A percentile compares a stretch with the other conserved stretches of the same genome.
Evolutionary conservation across 2,888 invertebrate genomes (phyloP).

Genomic region (Acronicta leporina): DNA sequence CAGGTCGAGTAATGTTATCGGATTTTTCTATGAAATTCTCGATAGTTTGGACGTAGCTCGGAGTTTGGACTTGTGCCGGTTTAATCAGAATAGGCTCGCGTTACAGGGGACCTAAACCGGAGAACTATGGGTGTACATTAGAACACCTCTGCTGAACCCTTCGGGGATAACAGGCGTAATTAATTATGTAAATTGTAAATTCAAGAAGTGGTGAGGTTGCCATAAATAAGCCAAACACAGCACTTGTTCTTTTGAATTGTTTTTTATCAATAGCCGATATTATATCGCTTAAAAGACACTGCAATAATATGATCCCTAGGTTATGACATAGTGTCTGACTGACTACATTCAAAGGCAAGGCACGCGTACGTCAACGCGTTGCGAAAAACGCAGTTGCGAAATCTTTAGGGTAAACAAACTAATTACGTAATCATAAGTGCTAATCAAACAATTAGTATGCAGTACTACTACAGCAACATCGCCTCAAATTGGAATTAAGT

Average conservation of each 20-base stretch:
- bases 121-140: too few species aligned
- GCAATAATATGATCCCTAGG: slow-evolving; percentile 30
- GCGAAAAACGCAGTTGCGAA: slow-evolving; percentile 49
- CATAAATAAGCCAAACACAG: background rate
- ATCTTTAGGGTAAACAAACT: slow-evolving; percentile 45
- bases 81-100: too few species aligned
- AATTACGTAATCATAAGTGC: slow-evolving; percentile 37
- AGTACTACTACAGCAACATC: slow-evolving; percentile 17
- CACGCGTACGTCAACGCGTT: slow-evolving; percentile 41
- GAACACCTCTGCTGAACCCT: too few species aligned
- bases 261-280: too few species aligned
- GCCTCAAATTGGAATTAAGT: slow-evolving; percentile 20
- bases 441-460: slow-evolving; percentile 46
- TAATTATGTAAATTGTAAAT: too few species aligned
- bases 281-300: slow-evolving; percentile 23
- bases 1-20: too few species aligned
- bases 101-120: too few species aligned
- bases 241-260: background rate
- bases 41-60: too few species aligned
- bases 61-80: too few species aligned
- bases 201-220: too few species aligned
- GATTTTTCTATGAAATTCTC: too few species aligned
- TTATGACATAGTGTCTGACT: slow-evolving; percentile 35
- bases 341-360: slow-evolving; percentile 21
- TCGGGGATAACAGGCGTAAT: too few species aligned